Conservation (phyloP, 2,888 invertebrate genomes). For the Altica lythri region DNA sequence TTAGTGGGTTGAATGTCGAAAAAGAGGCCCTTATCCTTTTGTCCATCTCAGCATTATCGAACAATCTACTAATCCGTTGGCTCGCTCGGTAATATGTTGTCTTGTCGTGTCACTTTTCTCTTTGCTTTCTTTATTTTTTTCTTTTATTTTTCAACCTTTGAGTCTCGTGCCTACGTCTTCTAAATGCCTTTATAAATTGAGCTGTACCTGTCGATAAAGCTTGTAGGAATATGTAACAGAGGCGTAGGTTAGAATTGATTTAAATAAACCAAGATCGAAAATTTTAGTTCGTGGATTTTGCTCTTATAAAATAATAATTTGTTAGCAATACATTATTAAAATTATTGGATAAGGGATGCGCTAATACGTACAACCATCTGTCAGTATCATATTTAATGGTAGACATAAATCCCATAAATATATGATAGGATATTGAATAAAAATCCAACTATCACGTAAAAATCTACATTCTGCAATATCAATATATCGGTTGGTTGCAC, state of each 20-base stretch:
- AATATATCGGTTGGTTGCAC: not conserved
- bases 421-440: conserved; percentile 4
- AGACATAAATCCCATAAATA: too few relatives aligned
- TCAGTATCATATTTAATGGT: too few relatives aligned
- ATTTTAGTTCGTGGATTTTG: too few relatives aligned
- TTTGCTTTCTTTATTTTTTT: not conserved
- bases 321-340: too few relatives aligned
- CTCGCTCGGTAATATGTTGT: not conserved
- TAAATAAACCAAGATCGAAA: too few relatives aligned
- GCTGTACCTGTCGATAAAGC: too few relatives aligned
- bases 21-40: conserved; percentile 7
- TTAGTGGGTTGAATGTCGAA: conserved; percentile 31
- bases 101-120: not conserved
- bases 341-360: too few relatives aligned
- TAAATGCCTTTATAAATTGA: too few relatives aligned
- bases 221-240: too few relatives aligned
- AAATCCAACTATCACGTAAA: not conserved
- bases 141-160: not conserved
- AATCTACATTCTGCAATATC: not conserved
- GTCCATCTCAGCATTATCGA: conserved; percentile 1
- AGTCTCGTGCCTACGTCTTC: not conserved
- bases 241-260: too few relatives aligned
- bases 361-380: too few relatives aligned
- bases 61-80: not conserved
- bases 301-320: too few relatives aligned